Conservation (phyloP, 2,113 vertebrate species). For the Calidris pugnax region DNA sequence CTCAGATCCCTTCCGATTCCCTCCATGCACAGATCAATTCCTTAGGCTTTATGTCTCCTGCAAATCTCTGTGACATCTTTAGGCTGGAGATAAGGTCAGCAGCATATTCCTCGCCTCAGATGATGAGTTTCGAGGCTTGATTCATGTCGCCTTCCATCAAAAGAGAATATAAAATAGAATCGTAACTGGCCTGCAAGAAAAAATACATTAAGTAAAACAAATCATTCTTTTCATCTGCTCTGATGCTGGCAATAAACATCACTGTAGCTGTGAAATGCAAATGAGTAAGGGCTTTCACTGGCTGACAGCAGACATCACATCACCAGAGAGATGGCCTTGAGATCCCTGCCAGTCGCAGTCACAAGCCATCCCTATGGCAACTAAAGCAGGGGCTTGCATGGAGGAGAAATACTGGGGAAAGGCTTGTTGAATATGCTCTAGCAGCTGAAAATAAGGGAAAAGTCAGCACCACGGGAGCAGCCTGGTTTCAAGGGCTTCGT, state of each 20-base stretch:
- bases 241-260: conserved; percentile 39
- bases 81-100: conserved; percentile 41
- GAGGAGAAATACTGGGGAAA: conserved; percentile 5
- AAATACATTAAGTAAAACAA: conserved; percentile 55
- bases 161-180: conserved; percentile 17
- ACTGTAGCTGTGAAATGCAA: conserved; percentile 57
- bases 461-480: conserved; percentile 27
- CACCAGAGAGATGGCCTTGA: conserved; percentile 67
- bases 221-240: conserved; percentile 60
- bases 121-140: conserved; percentile 5
- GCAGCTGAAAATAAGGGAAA: conserved; percentile 26
- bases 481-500: not conserved
- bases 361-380: conserved; percentile 67
- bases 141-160: not conserved
- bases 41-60: not conserved
- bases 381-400: not conserved
- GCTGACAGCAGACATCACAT: conserved; percentile 59
- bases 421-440: conserved; percentile 31
- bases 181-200: not conserved
- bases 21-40: not conserved
- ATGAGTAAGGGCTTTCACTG: conserved; percentile 56
- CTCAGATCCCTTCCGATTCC: not conserved
- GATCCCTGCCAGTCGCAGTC: conserved; percentile 53
- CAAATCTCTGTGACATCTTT: not conserved
- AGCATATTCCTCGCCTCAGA: not conserved